These are phyloP conservation scores for Lysiphlebus fabarum DNA, from an alignment of 1,140 invertebrate genomes.

Conservation along the genomic window DNA sequence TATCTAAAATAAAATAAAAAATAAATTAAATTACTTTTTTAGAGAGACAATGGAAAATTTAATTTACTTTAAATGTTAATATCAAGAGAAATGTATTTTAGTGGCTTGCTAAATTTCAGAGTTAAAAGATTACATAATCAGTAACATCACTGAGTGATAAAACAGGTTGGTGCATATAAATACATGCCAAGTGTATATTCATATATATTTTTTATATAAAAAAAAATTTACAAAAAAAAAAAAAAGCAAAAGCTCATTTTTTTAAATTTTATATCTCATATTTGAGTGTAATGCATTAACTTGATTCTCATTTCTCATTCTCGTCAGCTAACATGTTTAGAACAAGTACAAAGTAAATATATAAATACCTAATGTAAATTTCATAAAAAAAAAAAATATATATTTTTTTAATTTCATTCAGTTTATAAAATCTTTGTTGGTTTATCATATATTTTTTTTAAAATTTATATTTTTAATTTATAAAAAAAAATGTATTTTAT, in stretches of 20 bases:
- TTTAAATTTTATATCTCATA: constrained; percentile 7
- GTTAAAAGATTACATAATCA: no score
- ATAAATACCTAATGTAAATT: no score
- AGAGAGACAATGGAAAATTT: constrained; percentile 16
- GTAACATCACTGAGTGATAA: background rate
- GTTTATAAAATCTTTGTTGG: background rate
- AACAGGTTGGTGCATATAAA: constrained; percentile 1
- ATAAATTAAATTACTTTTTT: no score
- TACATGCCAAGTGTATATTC: no score
- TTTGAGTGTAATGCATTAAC: constrained; percentile 17
- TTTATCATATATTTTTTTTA: no score
- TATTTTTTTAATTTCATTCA: no score
- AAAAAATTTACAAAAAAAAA: constrained; percentile 20
- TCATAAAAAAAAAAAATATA: no score
- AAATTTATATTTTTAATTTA: no score
- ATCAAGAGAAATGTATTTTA: background rate
- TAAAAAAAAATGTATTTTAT: no score
- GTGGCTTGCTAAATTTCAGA: no score
- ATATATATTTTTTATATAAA: background rate
- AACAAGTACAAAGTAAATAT: no score
- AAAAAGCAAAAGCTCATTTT: background rate
- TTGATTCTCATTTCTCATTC: constrained; percentile 17
- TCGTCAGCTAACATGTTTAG: constrained; percentile 14
- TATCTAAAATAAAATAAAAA: no score
- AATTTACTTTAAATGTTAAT: constrained; percentile 7